Evolutionary conservation across 2,888 invertebrate species (phyloP), one percentile per base, ranked within the genome.

Genomic region (Ochropleura leucogaster): DNA sequence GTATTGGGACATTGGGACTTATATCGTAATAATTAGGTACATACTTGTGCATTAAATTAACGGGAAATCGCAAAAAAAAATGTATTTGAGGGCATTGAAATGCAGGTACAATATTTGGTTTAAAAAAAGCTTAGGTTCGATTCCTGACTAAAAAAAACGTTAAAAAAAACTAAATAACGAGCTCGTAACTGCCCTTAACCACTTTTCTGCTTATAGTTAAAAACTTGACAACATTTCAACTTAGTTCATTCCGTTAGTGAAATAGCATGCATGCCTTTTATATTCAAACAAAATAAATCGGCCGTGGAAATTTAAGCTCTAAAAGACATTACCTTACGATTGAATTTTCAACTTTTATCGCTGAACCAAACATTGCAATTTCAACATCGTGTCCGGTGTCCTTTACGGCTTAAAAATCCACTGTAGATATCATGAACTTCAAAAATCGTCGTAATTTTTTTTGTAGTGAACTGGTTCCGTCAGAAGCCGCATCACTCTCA

Each of bases 401-500:
- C 16, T 44, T 62, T 62, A 62, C 4, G n/a, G 14, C 14, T 44
- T n/a, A 62, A 62, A 62, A 44, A 46, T 44, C 62, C 14, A 44
- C 44, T 12, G 44, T 20, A n/a, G n/a, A 14, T 44, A 20, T 62
- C 71, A 53, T 53, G 4, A 51, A 74, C 53, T 49, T 3, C 44
- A 47, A 49, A 53, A 63, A 71, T 59, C 16, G 44, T 20, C 9
- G 3, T 49, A 40, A 2, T 18, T 67, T 72, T 64, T 71, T 18
- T 82, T 79, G 0, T 89, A 96, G 97, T 97, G 68, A 97, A 97
- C 88, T 97, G 97, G 97, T 97, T 97, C 89, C 97, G 97, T 3
- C 97, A 97, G 80, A 96, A 97, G 82, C 97, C 97, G 0, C 96
- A 96, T 16, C 86, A 87, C 4, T 89, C 97, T 83, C 92, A 92